Base-by-base conservation (phyloP, 2,113 vertebrate species). In the Haemorhous mexicanus region DNA sequence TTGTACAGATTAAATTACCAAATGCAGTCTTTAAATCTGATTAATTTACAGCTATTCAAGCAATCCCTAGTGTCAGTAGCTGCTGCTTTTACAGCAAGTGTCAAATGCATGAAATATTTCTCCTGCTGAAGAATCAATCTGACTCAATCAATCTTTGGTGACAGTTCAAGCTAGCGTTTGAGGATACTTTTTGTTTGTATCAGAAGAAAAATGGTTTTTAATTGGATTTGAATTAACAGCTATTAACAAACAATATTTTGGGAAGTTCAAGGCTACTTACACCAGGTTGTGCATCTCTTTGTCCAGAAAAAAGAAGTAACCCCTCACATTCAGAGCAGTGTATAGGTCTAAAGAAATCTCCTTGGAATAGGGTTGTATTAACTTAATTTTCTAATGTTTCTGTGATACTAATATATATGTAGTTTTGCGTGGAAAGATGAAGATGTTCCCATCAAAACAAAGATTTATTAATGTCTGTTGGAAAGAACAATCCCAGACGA, bases 21-120 rank as follows among this genome's bases (percentile, higher is more conserved):
- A 95, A 82, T 72, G 53, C 69, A 79, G 56, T 84, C 94, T 96
- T 96, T 94, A 95, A 90, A 90, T 95, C 72, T 89, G 94, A 84
- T 95, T 85, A 94, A 96, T 96, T 97, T 95, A 96, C 90, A 96
- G 94, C 92, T 90, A 53, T 90, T 92, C 76, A 84, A 81, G 90
- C 73, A 94, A 64, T 82, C 94, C 74, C 79, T 76, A 33, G 62
- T 82, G 76, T 84, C 88, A 89, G 73, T 73, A 61, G 86, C 73
- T 86, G 52, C 66, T 92, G 72, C 85, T 84, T 94, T 93, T 94
- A 93, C 62, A 90, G 92, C 67, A 81, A 75, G 79, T 93, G 94
- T 95, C 94, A 92, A 75, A 88, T 53, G 37, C 37, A 44, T 92
- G 94, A 95, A 56, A 78, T 95, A 96, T 92, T 94, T 94, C 83